Base-by-base conservation (phyloP, 2,797 vertebrate genomes). In the Danio aesculapii region DNA sequence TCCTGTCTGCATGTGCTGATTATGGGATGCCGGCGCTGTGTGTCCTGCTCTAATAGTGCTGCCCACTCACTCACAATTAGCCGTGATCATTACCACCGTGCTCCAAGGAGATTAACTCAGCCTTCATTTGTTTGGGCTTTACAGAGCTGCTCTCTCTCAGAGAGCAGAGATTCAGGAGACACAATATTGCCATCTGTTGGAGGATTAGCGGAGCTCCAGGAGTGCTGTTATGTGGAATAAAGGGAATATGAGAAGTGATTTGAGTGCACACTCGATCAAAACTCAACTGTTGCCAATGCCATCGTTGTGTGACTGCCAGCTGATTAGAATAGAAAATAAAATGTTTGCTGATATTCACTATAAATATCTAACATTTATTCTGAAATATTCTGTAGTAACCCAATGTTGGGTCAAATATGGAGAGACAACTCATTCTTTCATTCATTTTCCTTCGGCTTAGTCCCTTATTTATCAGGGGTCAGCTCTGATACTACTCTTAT, bases 181-280 rank as follows among this genome's bases (percentile, higher is more conserved):
- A 90, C 92, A 93, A 94, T 91, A 90, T 93, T 94, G 93, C 94
- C 93, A 94, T 93, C 94, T 94, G 91, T 93, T 93, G 93, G 94
- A 90, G 55, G 21, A n/a, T 46, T 30, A 52, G 30, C 44, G 14
- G 30, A 71, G 77, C 39, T 67, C 52, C 53, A 49, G 19, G 43
- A 77, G 6, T 43, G n/a, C 16, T 57, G 52, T 21, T 61, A 6
- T 70, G 3, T 8, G 10, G 10, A 52, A 17, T 50, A 5, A 58
- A n/a, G 8, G 12, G 21, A 53, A 41, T 19, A 11, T 16, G 17
- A 3, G 13, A 12, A 68, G 58, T 44, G 8, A 68, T 19, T 17
- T 39, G 49, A 17, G 14, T 11, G 17, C 17, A 44, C 13, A 59
- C 30, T 41, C 0, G 10, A 57, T 68, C 10, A 39, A 52, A 50